Evolutionary conservation across 1,140 invertebrate genomes (phyloP).

Genomic region (Drosophila leontia): DNA sequence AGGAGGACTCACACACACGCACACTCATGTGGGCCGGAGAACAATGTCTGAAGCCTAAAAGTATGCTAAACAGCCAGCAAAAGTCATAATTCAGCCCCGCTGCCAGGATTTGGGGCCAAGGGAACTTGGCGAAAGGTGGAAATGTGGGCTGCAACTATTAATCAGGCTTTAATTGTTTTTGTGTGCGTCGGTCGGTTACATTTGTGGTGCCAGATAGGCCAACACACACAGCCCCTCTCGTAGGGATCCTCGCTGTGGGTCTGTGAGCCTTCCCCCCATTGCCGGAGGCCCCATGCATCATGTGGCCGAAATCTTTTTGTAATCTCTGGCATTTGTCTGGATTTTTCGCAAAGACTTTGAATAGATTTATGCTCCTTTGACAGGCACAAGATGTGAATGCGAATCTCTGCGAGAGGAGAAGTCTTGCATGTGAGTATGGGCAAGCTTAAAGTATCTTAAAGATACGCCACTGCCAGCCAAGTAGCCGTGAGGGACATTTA

Average conservation of each 20-base stretch:
- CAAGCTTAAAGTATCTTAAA: slow-evolving; percentile 76
- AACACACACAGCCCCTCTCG: slow-evolving; percentile 15
- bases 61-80: slow-evolving; percentile 81
- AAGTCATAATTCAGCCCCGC: slow-evolving; percentile 75
- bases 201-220: slow-evolving; percentile 60
- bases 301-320: slow-evolving; percentile 82
- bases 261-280: slow-evolving; percentile 23
- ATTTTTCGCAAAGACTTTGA: slow-evolving; percentile 82
- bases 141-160: slow-evolving; percentile 77
- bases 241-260: slow-evolving; percentile 17
- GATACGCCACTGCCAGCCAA: slow-evolving; percentile 53
- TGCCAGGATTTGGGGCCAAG: slow-evolving; percentile 22
- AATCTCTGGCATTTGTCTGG: slow-evolving; percentile 84
- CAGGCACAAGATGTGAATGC: slow-evolving; percentile 78
- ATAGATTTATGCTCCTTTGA: slow-evolving; percentile 82
- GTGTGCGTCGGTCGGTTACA: slow-evolving; percentile 65
- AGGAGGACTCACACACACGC: slow-evolving; percentile 18
- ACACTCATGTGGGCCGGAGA: slow-evolving; percentile 6
- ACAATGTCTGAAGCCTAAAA: slow-evolving; percentile 70
- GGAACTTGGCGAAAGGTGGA: slow-evolving; percentile 77
- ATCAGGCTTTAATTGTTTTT: slow-evolving; percentile 84
- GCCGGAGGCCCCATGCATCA: slow-evolving; percentile 70
- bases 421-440: slow-evolving; percentile 16
- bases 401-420: slow-evolving; percentile 38
- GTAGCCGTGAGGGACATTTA: slow-evolving; percentile 16